Evolutionary conservation across 64 coral and sea anemone species (phyloP).

Genomic region (Porites australiensis): DNA sequence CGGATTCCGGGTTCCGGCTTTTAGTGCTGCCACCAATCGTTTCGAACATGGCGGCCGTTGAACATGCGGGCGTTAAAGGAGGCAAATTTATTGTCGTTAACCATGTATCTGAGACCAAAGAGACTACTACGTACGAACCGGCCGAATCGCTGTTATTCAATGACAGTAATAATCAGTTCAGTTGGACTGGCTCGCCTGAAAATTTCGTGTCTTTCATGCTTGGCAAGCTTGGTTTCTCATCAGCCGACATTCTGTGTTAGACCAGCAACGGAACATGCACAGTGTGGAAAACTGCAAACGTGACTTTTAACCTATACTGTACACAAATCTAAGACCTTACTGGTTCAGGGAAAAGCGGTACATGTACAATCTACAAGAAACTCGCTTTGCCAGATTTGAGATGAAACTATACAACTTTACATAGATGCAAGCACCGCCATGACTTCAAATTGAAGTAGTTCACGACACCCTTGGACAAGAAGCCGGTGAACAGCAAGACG

Average conservation of each 20-base stretch:
- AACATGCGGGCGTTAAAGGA: no score
- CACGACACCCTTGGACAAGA: background rate
- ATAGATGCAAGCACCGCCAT: background rate
- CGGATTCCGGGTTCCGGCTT: no score
- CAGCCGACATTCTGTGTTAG: slow-evolving; percentile 18
- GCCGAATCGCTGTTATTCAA: slow-evolving; percentile 45
- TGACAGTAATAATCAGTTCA: slow-evolving; percentile 58
- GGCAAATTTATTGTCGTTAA: no score
- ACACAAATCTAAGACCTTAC: slow-evolving; percentile 61
- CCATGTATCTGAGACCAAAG: background rate
- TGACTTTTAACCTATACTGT: slow-evolving; percentile 59
- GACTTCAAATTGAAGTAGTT: background rate
- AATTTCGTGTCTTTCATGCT: slow-evolving; percentile 46
- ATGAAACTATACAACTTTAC: background rate
- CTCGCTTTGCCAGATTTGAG: slow-evolving; percentile 45
- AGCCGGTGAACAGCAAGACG: no score
- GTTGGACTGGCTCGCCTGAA: slow-evolving; percentile 39
- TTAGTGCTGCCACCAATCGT: no score
- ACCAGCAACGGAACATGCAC: slow-evolving; percentile 50
- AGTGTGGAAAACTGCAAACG: slow-evolving; percentile 65
- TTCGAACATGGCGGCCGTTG: no score
- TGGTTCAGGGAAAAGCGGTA: slow-evolving; percentile 63
- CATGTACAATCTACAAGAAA: slow-evolving; percentile 45
- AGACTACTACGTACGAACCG: slow-evolving; percentile 4
- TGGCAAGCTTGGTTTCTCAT: slow-evolving; percentile 42